Evolutionary conservation across 2,113 vertebrate genomes (phyloP).

Genomic region (Coracopsis vasa): DNA sequence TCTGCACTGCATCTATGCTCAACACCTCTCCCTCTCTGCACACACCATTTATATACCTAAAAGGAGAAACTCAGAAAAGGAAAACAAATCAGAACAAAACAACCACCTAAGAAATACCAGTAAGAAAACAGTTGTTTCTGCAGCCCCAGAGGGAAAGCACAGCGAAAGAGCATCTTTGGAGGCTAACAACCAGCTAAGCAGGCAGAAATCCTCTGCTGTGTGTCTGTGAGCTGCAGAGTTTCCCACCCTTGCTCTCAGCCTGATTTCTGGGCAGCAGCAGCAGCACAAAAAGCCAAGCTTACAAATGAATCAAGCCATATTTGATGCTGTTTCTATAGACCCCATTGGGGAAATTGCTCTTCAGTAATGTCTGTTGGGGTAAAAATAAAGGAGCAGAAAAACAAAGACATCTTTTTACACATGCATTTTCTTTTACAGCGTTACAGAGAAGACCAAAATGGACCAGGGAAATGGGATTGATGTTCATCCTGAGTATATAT

Average conservation of each 20-base stretch:
- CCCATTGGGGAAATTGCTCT: neutral
- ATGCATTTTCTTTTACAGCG: neutral
- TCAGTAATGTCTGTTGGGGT: neutral
- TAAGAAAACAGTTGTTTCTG: neutral
- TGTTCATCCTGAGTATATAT: neutral
- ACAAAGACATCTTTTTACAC: neutral
- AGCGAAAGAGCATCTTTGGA: neutral
- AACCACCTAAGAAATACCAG: neutral
- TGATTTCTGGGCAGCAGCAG: slow-evolving; percentile 2
- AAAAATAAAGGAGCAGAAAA: neutral
- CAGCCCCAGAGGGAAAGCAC: neutral
- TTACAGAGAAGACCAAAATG: neutral
- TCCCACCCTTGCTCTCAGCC: neutral
- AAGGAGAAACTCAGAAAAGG: neutral
- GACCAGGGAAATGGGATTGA: neutral
- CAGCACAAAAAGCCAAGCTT: neutral
- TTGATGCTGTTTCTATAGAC: neutral
- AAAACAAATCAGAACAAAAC: neutral
- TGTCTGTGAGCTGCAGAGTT: neutral
- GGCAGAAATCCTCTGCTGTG: neutral
- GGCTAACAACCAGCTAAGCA: neutral
- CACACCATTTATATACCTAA: neutral
- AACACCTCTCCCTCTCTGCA: neutral
- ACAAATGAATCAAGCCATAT: neutral
- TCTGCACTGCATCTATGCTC: neutral